A percentile compares a stretch with the other conserved stretches of the same genome.
phyloP scores from a whole-genome alignment of 2,113 vertebrate species.

The Gymnogyps californianus region DNA sequence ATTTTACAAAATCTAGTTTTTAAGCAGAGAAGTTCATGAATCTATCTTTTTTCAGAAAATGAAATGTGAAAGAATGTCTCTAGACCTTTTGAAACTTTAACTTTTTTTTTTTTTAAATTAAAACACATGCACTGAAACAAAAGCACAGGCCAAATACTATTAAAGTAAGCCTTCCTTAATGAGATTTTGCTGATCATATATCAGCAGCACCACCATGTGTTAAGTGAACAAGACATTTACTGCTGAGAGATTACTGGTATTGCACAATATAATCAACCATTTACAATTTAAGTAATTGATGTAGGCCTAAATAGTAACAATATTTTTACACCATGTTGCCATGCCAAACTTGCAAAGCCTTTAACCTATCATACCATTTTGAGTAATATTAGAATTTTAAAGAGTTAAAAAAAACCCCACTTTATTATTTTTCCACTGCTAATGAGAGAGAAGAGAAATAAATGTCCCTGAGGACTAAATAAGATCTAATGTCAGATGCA shows the following conservation, averaged over 20 bases:
- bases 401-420: accelerated
- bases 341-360: background rate
- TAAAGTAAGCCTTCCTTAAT: background rate
- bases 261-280: background rate
- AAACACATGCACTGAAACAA: background rate
- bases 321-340: background rate
- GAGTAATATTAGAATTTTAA: background rate
- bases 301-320: background rate
- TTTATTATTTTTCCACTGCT: background rate
- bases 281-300: background rate
- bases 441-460: background rate
- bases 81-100: background rate
- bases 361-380: background rate
- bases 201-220: slow-evolving; percentile 40
- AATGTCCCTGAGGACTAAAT: background rate
- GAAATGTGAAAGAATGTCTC: background rate
- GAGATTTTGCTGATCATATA: background rate
- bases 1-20: background rate
- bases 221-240: background rate
- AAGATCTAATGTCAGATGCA: background rate
- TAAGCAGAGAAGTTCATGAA: background rate
- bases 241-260: background rate
- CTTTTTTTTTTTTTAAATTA: background rate
- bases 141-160: background rate
- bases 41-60: background rate